A percentile compares a stretch with the other conserved stretches of the same genome.
These are phyloP conservation scores for Patella depressa DNA, from an alignment of 2,888 invertebrate genomes.

Conservation along the genomic window DNA sequence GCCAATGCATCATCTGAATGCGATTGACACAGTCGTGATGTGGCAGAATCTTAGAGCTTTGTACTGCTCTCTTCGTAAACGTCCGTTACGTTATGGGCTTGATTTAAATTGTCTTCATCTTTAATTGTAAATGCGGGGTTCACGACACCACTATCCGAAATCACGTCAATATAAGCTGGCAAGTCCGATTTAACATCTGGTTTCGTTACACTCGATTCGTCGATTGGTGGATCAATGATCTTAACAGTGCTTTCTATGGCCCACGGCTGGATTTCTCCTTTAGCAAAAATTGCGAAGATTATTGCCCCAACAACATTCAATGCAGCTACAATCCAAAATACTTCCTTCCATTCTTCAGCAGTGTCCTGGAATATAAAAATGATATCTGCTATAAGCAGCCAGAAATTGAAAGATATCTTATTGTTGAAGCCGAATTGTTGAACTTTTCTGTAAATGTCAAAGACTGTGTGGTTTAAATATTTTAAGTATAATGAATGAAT, in stretches of 20 bases:
- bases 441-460: no score
- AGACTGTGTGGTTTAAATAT: no score
- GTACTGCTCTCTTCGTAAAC: not conserved
- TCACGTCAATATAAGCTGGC: not conserved
- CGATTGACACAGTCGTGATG: not conserved
- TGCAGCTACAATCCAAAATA: conserved; percentile 86
- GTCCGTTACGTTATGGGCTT: not conserved
- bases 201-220: not conserved
- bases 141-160: not conserved
- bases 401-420: not conserved
- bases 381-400: not conserved
- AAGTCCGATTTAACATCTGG: not conserved
- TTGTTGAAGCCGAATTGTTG: no score
- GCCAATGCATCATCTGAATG: not conserved
- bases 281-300: conserved; percentile 64
- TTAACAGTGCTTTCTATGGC: conserved; percentile 23
- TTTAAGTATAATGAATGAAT: no score
- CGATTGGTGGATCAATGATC: not conserved
- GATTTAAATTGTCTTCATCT: not conserved
- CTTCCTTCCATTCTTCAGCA: conserved; percentile 85
- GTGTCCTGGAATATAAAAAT: conserved; percentile 73
- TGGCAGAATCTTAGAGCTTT: not conserved
- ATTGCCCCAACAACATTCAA: conserved; percentile 67
- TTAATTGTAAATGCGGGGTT: not conserved
- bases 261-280: conserved; percentile 54